Evolutionary conservation across 1,140 invertebrate genomes (phyloP).

Genomic region (Coelopa frigida): DNA sequence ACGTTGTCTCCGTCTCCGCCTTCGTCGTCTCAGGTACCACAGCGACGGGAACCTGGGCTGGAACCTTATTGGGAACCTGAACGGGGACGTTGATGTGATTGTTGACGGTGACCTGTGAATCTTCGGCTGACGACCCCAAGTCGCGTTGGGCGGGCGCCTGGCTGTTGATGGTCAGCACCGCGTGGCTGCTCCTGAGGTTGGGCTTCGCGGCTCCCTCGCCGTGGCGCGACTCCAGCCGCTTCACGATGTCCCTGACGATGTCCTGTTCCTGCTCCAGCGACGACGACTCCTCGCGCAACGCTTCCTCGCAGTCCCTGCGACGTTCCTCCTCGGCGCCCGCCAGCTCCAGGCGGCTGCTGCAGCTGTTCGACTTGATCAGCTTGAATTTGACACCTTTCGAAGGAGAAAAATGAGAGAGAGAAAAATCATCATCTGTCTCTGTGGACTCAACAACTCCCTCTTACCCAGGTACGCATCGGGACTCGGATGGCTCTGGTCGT

Average conservation of each 20-base stretch:
- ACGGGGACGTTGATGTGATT: conserved; percentile 11
- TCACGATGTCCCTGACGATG: conserved; percentile 10
- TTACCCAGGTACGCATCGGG: neutral
- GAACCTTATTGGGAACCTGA: too few species aligned
- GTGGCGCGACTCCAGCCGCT: neutral
- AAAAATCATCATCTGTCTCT: neutral
- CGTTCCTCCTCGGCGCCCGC: conserved; percentile 53
- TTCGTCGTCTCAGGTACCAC: neutral
- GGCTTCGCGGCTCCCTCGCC: neutral
- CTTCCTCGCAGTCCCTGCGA: conserved; percentile 43
- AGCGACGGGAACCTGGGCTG: too few species aligned
- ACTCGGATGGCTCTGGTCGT: neutral
- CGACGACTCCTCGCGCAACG: conserved; percentile 39
- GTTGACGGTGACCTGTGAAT: conserved; percentile 5
- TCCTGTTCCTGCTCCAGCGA: conserved; percentile 20
- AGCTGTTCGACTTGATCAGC: conserved; percentile 75
- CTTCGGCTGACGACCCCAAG: neutral
- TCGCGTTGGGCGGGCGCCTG: neutral
- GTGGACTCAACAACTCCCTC: neutral
- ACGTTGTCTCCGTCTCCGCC: conserved; percentile 12
- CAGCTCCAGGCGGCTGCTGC: conserved; percentile 70
- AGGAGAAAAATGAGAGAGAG: neutral
- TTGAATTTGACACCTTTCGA: conserved; percentile 64
- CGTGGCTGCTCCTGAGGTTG: neutral
- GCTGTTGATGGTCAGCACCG: conserved; percentile 4